Percentiles rank a stretch among this genome's conserved stretches.
Conservation (phyloP, 2,888 invertebrate species). For the Andrena haemorrhoa region DNA sequence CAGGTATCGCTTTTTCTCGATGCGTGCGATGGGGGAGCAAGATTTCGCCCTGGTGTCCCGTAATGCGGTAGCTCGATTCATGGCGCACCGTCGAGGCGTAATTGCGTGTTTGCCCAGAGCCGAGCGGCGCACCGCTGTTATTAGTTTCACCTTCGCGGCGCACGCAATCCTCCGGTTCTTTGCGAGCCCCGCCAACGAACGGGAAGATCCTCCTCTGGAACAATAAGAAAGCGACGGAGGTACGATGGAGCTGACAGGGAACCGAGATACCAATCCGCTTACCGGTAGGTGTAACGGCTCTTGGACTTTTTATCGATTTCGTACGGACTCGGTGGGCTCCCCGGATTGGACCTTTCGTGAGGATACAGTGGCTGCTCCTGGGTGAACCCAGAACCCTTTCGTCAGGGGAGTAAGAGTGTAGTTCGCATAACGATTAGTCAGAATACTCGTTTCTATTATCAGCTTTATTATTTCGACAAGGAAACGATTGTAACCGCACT, state of each 20-base stretch:
- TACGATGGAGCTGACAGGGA: slow-evolving; percentile 63
- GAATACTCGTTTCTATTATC: too few species aligned
- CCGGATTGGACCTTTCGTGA: slow-evolving; percentile 11
- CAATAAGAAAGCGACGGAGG: slow-evolving; percentile 66
- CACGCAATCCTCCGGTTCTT: slow-evolving; percentile 60
- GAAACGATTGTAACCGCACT: too few species aligned
- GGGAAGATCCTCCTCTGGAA: slow-evolving; percentile 52
- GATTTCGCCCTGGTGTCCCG: slow-evolving; percentile 66
- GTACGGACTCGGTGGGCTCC: slow-evolving; percentile 11
- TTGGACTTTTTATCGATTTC: slow-evolving; percentile 62
- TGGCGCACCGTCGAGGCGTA: slow-evolving; percentile 68
- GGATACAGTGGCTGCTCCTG: neutral
- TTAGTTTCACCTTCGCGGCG: slow-evolving; percentile 78
- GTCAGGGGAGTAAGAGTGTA: neutral
- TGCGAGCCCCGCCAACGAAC: slow-evolving; percentile 37
- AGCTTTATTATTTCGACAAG: too few species aligned
- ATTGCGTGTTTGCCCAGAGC: slow-evolving; percentile 80
- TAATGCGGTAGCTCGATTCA: slow-evolving; percentile 74
- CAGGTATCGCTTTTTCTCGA: slow-evolving; percentile 54
- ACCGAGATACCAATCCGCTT: slow-evolving; percentile 63
- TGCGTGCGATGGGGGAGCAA: slow-evolving; percentile 53
- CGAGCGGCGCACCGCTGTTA: slow-evolving; percentile 71
- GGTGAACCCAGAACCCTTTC: neutral
- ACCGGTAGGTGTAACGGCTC: slow-evolving; percentile 62
- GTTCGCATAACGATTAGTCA: too few species aligned